Evolutionary conservation across 2,113 vertebrate species (phyloP).

Genomic region (Dasyprocta punctata): DNA sequence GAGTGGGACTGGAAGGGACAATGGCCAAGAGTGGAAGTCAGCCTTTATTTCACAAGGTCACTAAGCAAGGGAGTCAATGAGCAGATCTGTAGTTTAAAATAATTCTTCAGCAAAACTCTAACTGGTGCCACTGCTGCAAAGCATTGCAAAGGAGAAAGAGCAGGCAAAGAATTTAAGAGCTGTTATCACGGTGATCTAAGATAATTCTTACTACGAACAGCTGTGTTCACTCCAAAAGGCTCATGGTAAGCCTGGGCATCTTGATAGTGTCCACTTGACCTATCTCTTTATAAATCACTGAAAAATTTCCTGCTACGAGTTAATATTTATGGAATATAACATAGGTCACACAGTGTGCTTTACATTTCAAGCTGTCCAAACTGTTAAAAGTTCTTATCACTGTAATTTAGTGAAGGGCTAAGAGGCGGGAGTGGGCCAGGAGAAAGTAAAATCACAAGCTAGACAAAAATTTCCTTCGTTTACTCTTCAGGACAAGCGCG

Average conservation of each 20-base stretch:
- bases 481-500: not conserved
- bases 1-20: not conserved
- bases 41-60: not conserved
- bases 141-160: not conserved
- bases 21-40: not conserved
- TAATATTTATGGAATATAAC: not conserved
- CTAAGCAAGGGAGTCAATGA: not conserved
- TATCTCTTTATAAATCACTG: conserved; percentile 16
- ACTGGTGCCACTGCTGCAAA: not conserved
- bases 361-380: not conserved
- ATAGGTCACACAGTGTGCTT: not conserved
- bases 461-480: not conserved
- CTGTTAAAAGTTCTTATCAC: not conserved
- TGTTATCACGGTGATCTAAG: not conserved
- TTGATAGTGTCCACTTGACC: not conserved
- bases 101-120: not conserved
- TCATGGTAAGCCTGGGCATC: not conserved
- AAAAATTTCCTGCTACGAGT: not conserved
- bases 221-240: not conserved
- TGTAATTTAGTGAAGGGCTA: conserved; percentile 7
- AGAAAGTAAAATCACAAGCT: not conserved
- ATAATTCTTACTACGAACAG: not conserved
- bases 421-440: not conserved
- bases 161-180: not conserved
- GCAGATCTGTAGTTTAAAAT: not conserved